phyloP scores from a whole-genome alignment of 2,797 vertebrate species.

The Ceyx erithaca region DNA sequence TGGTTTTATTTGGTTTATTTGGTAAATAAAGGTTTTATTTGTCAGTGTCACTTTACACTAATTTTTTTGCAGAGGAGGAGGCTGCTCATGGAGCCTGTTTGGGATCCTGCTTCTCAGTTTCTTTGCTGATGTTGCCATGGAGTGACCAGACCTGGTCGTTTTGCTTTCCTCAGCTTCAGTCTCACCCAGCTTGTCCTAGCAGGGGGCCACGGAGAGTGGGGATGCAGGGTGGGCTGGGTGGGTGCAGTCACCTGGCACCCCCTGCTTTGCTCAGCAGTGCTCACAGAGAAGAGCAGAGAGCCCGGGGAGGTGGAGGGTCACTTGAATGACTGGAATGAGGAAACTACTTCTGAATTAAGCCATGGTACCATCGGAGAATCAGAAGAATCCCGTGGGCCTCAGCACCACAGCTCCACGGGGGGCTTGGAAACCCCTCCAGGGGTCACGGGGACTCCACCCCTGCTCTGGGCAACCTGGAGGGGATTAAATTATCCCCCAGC shows the following conservation, averaged over 20 bases:
- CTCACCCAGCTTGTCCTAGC: not conserved
- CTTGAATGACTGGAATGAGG: accelerated
- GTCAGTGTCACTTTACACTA: not conserved
- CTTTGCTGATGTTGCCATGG: not conserved
- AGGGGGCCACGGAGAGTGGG: not conserved
- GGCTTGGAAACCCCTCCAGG: not conserved
- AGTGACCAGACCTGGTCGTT: not conserved
- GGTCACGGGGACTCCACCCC: not conserved
- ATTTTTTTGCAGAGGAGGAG: not conserved
- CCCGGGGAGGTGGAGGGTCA: not conserved
- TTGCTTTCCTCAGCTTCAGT: not conserved
- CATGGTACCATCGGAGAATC: not conserved
- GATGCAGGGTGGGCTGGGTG: not conserved
- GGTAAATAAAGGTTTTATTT: not conserved
- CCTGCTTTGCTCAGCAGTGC: not conserved
- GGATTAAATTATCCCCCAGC: not conserved
- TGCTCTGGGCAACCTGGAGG: not conserved
- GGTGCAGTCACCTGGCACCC: not conserved
- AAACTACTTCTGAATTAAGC: not conserved
- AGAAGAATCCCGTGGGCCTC: not conserved
- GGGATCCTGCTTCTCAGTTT: not conserved
- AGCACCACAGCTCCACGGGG: not conserved
- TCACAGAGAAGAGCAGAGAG: not conserved
- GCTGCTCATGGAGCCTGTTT: not conserved
- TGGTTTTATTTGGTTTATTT: too few relatives aligned